Base-by-base conservation (phyloP, 2,888 invertebrate genomes). In the Volucella bombylans region DNA sequence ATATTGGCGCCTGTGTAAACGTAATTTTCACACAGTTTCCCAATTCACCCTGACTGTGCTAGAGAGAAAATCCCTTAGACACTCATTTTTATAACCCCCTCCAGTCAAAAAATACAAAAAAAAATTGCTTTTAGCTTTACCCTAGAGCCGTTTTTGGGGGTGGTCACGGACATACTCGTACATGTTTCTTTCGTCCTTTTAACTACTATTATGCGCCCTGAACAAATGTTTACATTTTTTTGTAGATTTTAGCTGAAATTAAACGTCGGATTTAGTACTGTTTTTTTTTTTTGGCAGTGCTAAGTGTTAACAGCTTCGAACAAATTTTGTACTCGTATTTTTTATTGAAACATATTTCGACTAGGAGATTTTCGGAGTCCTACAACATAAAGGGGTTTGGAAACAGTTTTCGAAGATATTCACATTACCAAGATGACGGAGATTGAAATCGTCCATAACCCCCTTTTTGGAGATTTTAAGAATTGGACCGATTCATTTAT, bases 1-100 rank as follows among this genome's bases (percentile, higher is more conserved):
- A 91, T 91, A 90, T 89, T 89, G 91, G 90, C 89, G 91, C 91
- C 89, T 91, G 90, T 89, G 90, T 90, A 91, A 91, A 91, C 90
- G 90, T 90, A 91, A 91, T 91, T 91, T 91, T 88, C 88, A 89
- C 83, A 83, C 83, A 86, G 85, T 86, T 80, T 85, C 80, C 31
- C 85, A 80, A 80, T 80, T 79, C 74, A 52, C 71, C 43, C 50
- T 43, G 55, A 41, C 23, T 54, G 54, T 23, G 47, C 18, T 64
- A 62, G 59, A 54, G 43, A 8, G 71, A 71, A 85, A 85, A 85
- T 85, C 85, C 80, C 80, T 81, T 85, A 81, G 76, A 85, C 76
- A 85, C 76, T 81, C 80, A 68, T 71, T 80, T 85, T 77, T 71
- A 54, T 64, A 41, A 50, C 45, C 65, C 59, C 31, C 31, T 31